phyloP scores from a whole-genome alignment of 2,888 invertebrate species.

The Rotaria socialis region DNA sequence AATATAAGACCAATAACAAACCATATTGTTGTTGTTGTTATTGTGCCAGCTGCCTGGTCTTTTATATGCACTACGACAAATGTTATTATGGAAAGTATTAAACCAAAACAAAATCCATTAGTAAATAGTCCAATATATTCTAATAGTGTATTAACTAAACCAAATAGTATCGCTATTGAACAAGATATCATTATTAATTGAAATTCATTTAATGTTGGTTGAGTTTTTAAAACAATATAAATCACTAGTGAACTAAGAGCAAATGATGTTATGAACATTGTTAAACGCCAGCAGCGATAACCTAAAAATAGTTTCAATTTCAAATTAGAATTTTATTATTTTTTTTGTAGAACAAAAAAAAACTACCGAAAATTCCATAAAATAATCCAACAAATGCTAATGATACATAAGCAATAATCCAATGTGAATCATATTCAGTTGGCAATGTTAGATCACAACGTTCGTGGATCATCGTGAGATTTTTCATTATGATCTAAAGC shows the following conservation, averaged over 20 bases:
- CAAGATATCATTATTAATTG: slow-evolving; percentile 14
- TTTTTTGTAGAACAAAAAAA: too few relatives aligned
- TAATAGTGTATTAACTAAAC: not conserved
- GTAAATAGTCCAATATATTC: slow-evolving; percentile 21
- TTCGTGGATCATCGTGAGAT: not conserved
- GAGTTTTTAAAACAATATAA: slow-evolving; percentile 9
- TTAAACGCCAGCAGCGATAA: slow-evolving; percentile 23
- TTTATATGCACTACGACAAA: not conserved
- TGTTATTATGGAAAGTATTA: not conserved
- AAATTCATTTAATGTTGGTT: not conserved
- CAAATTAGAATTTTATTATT: too few relatives aligned
- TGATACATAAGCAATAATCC: not conserved
- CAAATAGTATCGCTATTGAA: slow-evolving; percentile 19
- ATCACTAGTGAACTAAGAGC: not conserved
- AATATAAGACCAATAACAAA: slow-evolving; percentile 5
- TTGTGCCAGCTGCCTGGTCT: not conserved
- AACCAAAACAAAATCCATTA: slow-evolving; percentile 30
- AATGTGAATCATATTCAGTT: not conserved
- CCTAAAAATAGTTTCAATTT: not conserved
- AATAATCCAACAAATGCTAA: slow-evolving; percentile 8
- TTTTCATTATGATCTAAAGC: not conserved
- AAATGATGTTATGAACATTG: slow-evolving; percentile 14
- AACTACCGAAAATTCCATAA: not conserved
- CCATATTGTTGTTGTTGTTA: not conserved
- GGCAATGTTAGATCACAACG: slow-evolving; percentile 17